These are phyloP conservation scores for Ophion costatus DNA, from an alignment of 2,888 invertebrate species.

Conservation along the genomic window DNA sequence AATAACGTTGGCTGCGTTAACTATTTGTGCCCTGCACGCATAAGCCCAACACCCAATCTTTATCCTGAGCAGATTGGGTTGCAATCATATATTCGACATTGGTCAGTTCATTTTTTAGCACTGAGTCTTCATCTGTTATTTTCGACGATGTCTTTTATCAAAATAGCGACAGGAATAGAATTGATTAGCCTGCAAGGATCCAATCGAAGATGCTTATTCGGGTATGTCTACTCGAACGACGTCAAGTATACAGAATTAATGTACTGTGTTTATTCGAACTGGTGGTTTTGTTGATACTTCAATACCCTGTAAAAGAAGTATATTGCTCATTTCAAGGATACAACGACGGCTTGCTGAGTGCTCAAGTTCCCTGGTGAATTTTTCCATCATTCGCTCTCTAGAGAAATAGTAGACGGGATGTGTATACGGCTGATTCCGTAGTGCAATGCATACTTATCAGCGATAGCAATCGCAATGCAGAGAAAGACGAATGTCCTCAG, in stretches of 20 bases:
- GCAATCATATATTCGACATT: too few relatives aligned
- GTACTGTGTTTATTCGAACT: background rate
- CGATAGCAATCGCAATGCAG: conserved; percentile 51
- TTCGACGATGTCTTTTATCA: background rate
- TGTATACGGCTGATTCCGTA: conserved; percentile 19
- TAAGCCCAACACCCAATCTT: too few relatives aligned
- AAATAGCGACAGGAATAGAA: background rate
- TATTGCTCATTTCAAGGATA: conserved; percentile 5
- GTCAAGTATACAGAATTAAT: background rate
- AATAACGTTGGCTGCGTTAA: too few relatives aligned
- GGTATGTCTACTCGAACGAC: background rate
- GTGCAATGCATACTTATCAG: conserved; percentile 56
- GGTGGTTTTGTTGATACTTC: background rate
- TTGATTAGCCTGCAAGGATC: background rate
- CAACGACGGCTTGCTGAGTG: conserved; percentile 11
- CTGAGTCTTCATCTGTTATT: background rate
- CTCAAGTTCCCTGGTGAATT: background rate
- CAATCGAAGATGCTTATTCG: too few relatives aligned
- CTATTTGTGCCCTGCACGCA: too few relatives aligned
- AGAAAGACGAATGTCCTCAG: conserved; percentile 63
- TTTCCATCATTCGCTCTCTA: conserved; percentile 19
- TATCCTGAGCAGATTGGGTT: too few relatives aligned
- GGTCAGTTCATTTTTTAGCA: background rate
- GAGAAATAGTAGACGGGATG: conserved; percentile 8
- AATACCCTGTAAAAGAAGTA: background rate